Base-by-base conservation (phyloP, 1,140 invertebrate species). In the Bombus breviceps region DNA sequence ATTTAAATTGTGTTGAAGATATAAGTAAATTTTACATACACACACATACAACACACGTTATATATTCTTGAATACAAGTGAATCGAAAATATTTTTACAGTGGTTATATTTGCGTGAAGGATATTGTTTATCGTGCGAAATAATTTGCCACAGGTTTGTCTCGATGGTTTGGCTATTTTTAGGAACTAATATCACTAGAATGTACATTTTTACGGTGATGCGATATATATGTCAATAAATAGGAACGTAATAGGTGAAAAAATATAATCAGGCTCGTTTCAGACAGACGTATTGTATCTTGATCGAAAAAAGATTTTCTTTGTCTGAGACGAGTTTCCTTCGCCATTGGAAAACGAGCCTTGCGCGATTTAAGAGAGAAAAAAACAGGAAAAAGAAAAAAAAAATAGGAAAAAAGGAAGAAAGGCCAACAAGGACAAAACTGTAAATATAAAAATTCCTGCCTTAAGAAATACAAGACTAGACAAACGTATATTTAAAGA, bases 391-490 rank as follows among this genome's bases (percentile, higher is more conserved):
- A 57, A 47, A 37, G 57, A 57, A 39, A 34, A 81, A 81, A 88
- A 91, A 88, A 84, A 89, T 89, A 10, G 57, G 47, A 12, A 32
- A 59, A 25, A 25, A 57, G n/a, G 15, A 83, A 78, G 71, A 75
- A 87, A 92, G 91, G 89, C 80, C 83, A 89, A 90, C 83, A 88
- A 92, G 68, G 77, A 87, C 85, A 87, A 90, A 91, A 91, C 83
- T 92, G 90, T 93, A 92, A 89, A 93, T 93, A 93, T 92, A 92
- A 90, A 94, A 94, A 95, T 92, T 93, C 92, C 94, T 95, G 94
- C 94, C 94, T 95, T 95, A 95, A 93, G 82, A 92, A 94, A 92
- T 92, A 92, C 93, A 95, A 95, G 92, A 95, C 93, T 94, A 94
- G 92, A 87, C 77, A 89, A 91, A 93, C 85, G 87, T 92, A 90